phyloP scores from a whole-genome alignment of 2,888 invertebrate species.

The Norana najaformis region DNA sequence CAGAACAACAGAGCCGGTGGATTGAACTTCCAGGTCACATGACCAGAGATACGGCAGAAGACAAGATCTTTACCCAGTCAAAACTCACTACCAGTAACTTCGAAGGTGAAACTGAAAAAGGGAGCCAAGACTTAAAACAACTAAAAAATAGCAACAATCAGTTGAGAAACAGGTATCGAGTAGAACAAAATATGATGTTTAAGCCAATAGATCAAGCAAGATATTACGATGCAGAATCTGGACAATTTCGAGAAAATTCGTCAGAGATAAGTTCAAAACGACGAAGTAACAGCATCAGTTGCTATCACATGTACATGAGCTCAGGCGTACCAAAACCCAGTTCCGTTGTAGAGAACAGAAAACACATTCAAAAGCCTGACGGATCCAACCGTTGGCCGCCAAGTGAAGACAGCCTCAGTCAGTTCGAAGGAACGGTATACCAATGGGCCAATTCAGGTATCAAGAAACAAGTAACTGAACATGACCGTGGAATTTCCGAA shows the following conservation, averaged over 20 bases:
- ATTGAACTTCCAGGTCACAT: background rate
- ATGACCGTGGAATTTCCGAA: background rate
- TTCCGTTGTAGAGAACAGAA: background rate
- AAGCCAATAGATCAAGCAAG: background rate
- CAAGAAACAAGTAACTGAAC: background rate
- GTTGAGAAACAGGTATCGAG: background rate
- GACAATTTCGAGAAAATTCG: background rate
- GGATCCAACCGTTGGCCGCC: background rate
- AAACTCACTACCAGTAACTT: background rate
- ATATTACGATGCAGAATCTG: background rate
- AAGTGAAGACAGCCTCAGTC: background rate
- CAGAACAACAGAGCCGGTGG: background rate
- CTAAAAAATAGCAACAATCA: background rate
- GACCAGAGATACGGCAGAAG: background rate
- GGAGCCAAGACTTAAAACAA: background rate
- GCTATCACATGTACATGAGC: background rate
- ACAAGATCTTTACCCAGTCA: background rate
- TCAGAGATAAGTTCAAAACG: background rate
- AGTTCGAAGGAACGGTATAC: background rate
- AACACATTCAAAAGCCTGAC: background rate
- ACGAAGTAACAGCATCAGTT: constrained; percentile 1
- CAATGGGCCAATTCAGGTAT: background rate
- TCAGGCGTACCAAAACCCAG: background rate
- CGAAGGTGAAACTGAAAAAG: background rate
- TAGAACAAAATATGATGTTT: background rate